These are phyloP conservation scores for Tryphoninae sp. DNA, from an alignment of 2,888 invertebrate genomes.

Conservation along the genomic window DNA sequence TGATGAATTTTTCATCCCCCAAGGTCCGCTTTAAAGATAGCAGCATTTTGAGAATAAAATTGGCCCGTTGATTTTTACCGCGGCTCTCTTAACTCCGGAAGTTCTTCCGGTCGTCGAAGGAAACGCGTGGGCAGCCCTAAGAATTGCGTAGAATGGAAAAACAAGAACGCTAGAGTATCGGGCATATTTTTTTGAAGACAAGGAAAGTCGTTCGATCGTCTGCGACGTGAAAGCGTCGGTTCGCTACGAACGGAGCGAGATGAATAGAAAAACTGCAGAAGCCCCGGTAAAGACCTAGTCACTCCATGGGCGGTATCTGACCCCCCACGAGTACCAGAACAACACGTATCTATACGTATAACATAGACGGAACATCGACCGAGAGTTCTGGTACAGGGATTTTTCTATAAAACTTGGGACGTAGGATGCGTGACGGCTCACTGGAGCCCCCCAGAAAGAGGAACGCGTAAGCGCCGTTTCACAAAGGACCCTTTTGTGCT, in stretches of 20 bases:
- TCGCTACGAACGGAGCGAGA: conserved; percentile 42
- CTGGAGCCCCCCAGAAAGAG: conserved; percentile 51
- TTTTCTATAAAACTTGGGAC: conserved; percentile 71
- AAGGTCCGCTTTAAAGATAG: neutral
- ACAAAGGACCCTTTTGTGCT: conserved; percentile 78
- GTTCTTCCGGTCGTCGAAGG: conserved; percentile 46
- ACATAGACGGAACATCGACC: conserved; percentile 55
- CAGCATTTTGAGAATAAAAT: neutral
- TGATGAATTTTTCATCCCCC: no score
- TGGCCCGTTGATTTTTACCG: neutral
- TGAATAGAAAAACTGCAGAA: conserved; percentile 62
- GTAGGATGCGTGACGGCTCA: conserved; percentile 65
- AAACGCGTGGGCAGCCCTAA: neutral
- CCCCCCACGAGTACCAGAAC: conserved; percentile 73
- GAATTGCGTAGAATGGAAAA: conserved; percentile 33
- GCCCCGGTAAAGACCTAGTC: conserved; percentile 50
- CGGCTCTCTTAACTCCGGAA: conserved; percentile 34
- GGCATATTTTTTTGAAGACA: conserved; percentile 46
- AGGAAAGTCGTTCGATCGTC: conserved; percentile 36
- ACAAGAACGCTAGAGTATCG: conserved; percentile 32
- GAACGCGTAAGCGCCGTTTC: conserved; percentile 63
- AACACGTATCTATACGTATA: conserved; percentile 46
- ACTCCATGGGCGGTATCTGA: conserved; percentile 75
- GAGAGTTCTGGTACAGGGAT: conserved; percentile 65
- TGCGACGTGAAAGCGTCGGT: conserved; percentile 49